Evolutionary conservation across 2,888 invertebrate species (phyloP).

Genomic region (Nomada hirtipes): DNA sequence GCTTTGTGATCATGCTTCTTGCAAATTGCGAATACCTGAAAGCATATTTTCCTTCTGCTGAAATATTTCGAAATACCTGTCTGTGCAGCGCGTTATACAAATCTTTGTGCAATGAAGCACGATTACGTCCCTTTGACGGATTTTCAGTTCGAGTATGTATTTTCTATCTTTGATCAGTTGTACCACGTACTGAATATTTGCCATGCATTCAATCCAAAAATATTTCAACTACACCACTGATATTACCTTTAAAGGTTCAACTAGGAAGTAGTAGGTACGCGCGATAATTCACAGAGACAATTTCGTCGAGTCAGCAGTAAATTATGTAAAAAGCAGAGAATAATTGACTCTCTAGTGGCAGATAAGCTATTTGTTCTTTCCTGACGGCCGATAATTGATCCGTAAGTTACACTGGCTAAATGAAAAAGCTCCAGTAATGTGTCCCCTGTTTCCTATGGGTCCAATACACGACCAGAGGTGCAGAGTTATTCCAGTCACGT

Average conservation of each 20-base stretch:
- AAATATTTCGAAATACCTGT: conserved; percentile 9
- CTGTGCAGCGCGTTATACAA: conserved; percentile 19
- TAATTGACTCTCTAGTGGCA: not conserved
- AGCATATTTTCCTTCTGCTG: conserved; percentile 13
- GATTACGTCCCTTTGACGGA: conserved; percentile 39
- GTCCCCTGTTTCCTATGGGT: conserved; percentile 29
- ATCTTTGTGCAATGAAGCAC: conserved; percentile 19
- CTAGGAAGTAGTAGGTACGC: too few relatives aligned
- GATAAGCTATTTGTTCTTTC: not conserved
- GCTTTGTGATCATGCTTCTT: conserved; percentile 10
- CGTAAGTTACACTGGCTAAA: conserved; percentile 3
- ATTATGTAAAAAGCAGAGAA: not conserved
- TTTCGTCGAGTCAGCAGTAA: too few relatives aligned
- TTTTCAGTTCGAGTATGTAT: conserved; percentile 25
- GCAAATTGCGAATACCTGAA: conserved; percentile 1
- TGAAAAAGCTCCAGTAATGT: conserved; percentile 36
- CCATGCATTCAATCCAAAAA: not conserved
- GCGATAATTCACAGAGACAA: too few relatives aligned
- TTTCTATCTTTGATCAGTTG: conserved; percentile 7
- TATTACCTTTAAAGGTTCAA: too few relatives aligned
- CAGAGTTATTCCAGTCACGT: conserved; percentile 50
- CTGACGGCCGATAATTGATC: conserved; percentile 28
- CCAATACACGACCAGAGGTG: conserved; percentile 20
- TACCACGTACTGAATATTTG: not conserved
- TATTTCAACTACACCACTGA: too few relatives aligned